Evolutionary conservation across 2,888 invertebrate species (phyloP).

Genomic region (Lasioglossum lativentre): DNA sequence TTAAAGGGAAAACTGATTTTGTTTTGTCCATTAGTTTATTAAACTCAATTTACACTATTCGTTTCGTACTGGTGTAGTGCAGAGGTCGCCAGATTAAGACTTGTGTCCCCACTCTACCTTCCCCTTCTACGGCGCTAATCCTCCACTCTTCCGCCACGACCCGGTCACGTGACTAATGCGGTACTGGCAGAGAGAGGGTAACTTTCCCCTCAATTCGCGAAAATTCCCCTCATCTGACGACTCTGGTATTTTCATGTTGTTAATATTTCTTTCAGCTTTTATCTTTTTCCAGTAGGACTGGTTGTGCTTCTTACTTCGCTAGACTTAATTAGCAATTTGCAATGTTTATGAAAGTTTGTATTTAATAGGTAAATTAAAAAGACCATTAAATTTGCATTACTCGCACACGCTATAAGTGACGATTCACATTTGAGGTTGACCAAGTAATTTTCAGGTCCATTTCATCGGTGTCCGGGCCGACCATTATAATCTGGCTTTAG

Average conservation of each 20-base stretch:
- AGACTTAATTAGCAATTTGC: not conserved
- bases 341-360: not conserved
- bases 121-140: too few species aligned
- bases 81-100: too few species aligned
- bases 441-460: constrained; percentile 26
- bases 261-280: not conserved
- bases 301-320: not conserved
- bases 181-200: too few species aligned
- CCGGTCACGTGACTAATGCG: too few species aligned
- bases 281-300: not conserved
- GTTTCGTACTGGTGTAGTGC: too few species aligned
- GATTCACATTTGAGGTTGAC: constrained; percentile 21
- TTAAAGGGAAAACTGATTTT: too few species aligned
- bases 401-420: not conserved
- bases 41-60: too few species aligned
- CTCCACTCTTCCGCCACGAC: too few species aligned
- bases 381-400: not conserved
- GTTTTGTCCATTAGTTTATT: too few species aligned
- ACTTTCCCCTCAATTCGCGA: too few species aligned
- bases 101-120: too few species aligned
- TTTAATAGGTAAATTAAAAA: not conserved
- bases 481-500: constrained; percentile 15
- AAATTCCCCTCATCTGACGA: too few species aligned
- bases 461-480: not conserved
- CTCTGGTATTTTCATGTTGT: not conserved